Conservation (phyloP, 2,113 vertebrate species). For the Mohoua ochrocephala region DNA sequence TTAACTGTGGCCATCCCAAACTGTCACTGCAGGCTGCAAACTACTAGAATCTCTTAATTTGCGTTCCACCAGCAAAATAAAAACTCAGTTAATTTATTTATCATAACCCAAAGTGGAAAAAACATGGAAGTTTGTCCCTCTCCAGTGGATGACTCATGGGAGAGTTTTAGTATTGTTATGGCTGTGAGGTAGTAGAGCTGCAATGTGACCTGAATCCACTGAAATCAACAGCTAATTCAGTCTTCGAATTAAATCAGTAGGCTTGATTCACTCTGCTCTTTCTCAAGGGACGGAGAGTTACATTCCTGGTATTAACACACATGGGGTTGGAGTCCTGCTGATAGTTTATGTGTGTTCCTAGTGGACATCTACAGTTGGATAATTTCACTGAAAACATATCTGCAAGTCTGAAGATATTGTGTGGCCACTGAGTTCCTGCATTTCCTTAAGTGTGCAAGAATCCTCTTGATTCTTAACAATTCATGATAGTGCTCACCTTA, state of each 20-base stretch:
- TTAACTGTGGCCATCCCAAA: background rate
- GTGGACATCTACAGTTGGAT: background rate
- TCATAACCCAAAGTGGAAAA: background rate
- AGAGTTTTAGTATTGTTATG: background rate
- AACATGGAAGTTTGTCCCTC: background rate
- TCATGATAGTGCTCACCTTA: background rate
- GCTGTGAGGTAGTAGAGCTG: background rate
- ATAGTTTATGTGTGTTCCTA: background rate
- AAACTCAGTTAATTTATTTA: background rate
- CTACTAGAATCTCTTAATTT: background rate
- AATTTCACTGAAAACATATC: background rate
- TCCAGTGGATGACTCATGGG: background rate
- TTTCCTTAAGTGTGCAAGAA: background rate
- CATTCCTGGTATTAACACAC: background rate
- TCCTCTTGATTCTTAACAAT: background rate
- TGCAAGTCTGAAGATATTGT: background rate
- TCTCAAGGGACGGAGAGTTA: background rate
- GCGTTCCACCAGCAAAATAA: background rate
- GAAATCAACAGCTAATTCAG: background rate
- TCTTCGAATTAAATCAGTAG: background rate
- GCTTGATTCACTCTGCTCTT: background rate
- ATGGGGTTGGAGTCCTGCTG: background rate
- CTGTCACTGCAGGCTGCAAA: background rate
- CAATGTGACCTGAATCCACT: background rate
- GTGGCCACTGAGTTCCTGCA: background rate